phyloP scores from a whole-genome alignment of 2,888 invertebrate genomes.

The Lasius platythorax region DNA sequence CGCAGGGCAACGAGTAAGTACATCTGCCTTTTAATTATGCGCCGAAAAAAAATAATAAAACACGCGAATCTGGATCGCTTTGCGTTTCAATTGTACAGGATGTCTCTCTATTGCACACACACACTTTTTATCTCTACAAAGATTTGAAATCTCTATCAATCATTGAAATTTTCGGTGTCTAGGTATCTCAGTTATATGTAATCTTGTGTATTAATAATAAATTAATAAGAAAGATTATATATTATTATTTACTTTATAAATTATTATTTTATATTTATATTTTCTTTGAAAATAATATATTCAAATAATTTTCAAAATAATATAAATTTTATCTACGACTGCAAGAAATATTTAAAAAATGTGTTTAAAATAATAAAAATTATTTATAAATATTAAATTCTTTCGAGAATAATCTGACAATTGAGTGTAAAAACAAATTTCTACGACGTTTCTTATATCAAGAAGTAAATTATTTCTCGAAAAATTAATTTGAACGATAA shows the following conservation, averaged over 20 bases:
- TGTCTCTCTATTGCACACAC: too few relatives aligned
- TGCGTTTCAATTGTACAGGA: not conserved
- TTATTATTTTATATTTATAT: not conserved
- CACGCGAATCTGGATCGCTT: constrained; percentile 1
- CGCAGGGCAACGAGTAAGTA: constrained; percentile 86
- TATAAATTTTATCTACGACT: not conserved
- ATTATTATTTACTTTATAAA: not conserved
- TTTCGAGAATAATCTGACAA: not conserved
- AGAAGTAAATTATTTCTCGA: not conserved
- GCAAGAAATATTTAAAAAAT: not conserved
- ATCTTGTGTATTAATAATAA: not conserved
- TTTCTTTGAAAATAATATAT: not conserved
- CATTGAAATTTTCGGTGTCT: not conserved
- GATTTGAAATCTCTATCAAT: not conserved
- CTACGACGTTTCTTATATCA: not conserved
- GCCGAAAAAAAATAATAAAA: not conserved
- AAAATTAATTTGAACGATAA: not conserved
- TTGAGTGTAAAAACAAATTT: not conserved
- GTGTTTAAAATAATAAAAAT: not conserved
- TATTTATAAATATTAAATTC: not conserved
- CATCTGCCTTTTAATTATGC: not conserved
- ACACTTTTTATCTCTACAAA: not conserved
- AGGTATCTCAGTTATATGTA: not conserved
- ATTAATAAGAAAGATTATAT: not conserved
- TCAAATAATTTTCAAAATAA: not conserved